A percentile compares a stretch with the other conserved stretches of the same genome.
These are phyloP conservation scores for Poeciliopsis infans DNA, from an alignment of 2,797 vertebrate species.

Conservation along the genomic window DNA sequence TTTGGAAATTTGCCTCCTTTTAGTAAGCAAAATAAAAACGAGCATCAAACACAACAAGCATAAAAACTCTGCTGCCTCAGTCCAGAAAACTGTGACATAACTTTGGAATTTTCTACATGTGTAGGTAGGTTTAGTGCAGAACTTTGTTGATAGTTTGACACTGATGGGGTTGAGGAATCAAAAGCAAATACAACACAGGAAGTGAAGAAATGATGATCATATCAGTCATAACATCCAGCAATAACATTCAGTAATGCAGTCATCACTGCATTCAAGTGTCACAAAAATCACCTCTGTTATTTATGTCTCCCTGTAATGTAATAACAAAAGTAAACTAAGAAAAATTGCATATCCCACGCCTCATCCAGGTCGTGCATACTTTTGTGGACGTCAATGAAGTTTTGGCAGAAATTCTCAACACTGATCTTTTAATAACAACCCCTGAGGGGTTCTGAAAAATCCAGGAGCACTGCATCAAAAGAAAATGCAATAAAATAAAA, in stretches of 20 bases:
- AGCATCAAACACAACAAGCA: neutral
- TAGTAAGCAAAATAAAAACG: neutral
- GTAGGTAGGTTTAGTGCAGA: neutral
- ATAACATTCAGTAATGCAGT: neutral
- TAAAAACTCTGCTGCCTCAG: neutral
- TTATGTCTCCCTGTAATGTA: neutral
- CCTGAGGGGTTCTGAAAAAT: neutral
- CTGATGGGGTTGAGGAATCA: neutral
- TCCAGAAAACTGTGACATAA: neutral
- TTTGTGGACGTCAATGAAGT: neutral
- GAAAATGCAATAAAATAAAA: neutral
- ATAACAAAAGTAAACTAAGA: conserved; percentile 1
- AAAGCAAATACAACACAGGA: neutral
- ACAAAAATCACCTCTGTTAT: neutral
- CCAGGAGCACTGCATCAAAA: neutral
- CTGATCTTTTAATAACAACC: neutral
- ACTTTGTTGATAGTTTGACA: neutral
- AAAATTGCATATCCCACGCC: neutral
- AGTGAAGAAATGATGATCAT: neutral
- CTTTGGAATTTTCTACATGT: neutral
- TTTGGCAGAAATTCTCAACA: neutral
- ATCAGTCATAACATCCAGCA: neutral
- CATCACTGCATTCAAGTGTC: neutral
- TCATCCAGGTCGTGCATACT: neutral
- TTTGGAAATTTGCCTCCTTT: neutral